Evolutionary conservation across 2,888 invertebrate genomes (phyloP), one percentile per base, ranked within the genome.

Genomic region (Rhabditoides inermis): DNA sequence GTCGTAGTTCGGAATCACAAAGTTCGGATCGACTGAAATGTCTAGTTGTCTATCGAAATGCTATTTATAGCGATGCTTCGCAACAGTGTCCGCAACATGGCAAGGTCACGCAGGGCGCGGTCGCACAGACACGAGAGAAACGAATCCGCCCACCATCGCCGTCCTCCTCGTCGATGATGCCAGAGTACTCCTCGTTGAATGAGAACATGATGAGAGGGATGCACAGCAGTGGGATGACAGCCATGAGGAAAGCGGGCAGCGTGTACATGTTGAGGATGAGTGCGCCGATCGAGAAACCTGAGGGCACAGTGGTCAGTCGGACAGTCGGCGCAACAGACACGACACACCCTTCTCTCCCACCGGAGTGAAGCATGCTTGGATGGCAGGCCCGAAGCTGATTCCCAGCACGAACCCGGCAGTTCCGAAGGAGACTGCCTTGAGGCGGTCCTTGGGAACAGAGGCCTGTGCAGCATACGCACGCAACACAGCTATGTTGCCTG

Each of bases 161-260:
- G 20, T 61, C 55, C 10, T 61, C 51, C 22, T 63, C 50, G 15
- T 59, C 46, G 10, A 64, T 56, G 28, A 65, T 59, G 30, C 64
- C 66, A 2, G 61, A 59, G 49, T 67, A 64, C 28, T 61, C 58
- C 27, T 67, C 66, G 1, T 45, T 42, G 60, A 67, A 67, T 39
- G 58, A 54, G 2, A 58, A 22, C 18, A 56, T 20, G 58, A 67
- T 58, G 3, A 61, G 27, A n/a, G 54, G 30, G 12, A 56, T 40
- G 7, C 61, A 56, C 15, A 48, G 20, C 0, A 64, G 30, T 37
- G 54, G 55, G 28, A 64, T 49, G 18, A 60, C 15, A 2, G 57
- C 53, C 64, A 67, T 64, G 12, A 64, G 40, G 45, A 60, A 67
- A 3, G 61, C 60, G 0, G 63, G 58, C 0, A 56, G 20, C 15